Evolutionary conservation across 2,888 invertebrate genomes (phyloP).

Genomic region (Lycaena phlaeas): DNA sequence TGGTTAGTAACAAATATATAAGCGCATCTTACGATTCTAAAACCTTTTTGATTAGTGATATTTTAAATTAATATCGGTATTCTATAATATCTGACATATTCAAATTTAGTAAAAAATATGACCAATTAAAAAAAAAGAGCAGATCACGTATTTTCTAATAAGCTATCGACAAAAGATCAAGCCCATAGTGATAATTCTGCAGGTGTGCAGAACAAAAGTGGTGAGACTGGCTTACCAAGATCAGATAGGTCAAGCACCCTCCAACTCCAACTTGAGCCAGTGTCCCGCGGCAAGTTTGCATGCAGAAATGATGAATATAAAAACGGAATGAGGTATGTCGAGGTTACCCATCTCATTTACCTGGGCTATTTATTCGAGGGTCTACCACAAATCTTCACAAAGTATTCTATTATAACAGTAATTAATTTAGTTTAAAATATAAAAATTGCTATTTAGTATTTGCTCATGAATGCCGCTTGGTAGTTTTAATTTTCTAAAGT

Average conservation of each 20-base stretch:
- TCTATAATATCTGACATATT: no score
- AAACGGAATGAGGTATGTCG: slow-evolving; percentile 3
- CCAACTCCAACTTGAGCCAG: slow-evolving; percentile 16
- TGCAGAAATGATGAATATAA: slow-evolving; percentile 18
- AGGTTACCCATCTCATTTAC: slow-evolving; percentile 6
- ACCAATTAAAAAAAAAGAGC: no score
- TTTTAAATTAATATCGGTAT: no score
- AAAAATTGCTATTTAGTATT: no score
- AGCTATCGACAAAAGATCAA: slow-evolving; percentile 2
- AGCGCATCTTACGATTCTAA: no score
- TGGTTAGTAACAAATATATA: no score
- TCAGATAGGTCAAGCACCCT: slow-evolving; percentile 20
- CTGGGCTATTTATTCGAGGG: slow-evolving; percentile 3
- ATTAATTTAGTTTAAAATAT: slow-evolving; percentile 1
- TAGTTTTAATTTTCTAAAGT: no score
- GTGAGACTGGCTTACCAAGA: slow-evolving; percentile 19
- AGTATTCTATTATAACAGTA: slow-evolving; percentile 1
- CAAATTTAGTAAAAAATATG: no score
- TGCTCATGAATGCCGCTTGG: no score
- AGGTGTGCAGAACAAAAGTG: slow-evolving; percentile 14
- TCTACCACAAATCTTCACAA: slow-evolving; percentile 2
- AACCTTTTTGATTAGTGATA: no score
- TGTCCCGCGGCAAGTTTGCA: slow-evolving; percentile 15
- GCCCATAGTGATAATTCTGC: slow-evolving; percentile 7
- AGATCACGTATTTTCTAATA: slow-evolving; percentile 5